Evolutionary conservation across 2,113 vertebrate genomes (phyloP).

Genomic region (Toxotes chatareus): DNA sequence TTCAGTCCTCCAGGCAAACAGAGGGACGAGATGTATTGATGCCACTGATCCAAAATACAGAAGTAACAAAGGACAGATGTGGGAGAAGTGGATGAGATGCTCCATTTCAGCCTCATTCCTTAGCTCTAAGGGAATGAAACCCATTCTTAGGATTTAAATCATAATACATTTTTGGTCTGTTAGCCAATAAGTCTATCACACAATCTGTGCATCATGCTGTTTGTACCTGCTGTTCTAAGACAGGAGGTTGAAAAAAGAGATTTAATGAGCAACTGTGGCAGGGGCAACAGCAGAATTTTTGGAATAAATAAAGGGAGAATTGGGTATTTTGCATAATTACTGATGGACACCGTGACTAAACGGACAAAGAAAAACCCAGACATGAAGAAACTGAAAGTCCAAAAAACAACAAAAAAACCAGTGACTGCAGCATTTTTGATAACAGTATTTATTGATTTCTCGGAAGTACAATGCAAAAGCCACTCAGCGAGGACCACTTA

Average conservation of each 20-base stretch:
- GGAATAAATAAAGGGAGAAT: neutral
- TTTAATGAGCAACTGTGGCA: neutral
- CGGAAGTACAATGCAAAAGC: constrained; percentile 2
- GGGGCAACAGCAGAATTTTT: neutral
- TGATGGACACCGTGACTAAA: neutral
- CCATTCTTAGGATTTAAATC: neutral
- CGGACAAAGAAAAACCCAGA: neutral
- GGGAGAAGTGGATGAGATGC: neutral
- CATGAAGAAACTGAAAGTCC: neutral
- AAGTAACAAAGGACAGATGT: neutral
- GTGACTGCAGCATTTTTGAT: neutral
- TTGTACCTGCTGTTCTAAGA: constrained; percentile 1
- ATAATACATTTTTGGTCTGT: neutral
- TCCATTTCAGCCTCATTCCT: neutral
- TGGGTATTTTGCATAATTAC: neutral
- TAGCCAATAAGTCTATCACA: neutral
- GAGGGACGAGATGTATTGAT: neutral
- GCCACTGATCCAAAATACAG: neutral
- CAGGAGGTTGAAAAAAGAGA: neutral
- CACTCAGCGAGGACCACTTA: constrained; percentile 1
- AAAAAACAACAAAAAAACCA: too few relatives aligned
- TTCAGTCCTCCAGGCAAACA: constrained; percentile 14
- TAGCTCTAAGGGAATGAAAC: neutral
- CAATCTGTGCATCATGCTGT: neutral
- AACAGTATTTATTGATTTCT: neutral